Base-by-base conservation (phyloP, 2,797 vertebrate species). In the Danio aesculapii region DNA sequence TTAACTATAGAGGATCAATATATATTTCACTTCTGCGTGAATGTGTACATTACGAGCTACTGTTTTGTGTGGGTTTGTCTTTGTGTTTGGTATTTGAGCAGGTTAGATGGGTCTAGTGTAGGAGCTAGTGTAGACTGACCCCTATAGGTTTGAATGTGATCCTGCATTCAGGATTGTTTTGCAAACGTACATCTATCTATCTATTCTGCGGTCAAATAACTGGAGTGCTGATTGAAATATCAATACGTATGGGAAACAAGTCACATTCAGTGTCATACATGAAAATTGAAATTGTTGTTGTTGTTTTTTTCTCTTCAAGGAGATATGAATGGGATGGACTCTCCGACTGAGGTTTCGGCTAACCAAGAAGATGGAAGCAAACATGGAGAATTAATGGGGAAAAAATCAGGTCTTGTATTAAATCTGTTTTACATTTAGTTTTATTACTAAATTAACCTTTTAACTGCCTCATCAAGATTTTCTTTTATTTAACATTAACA, bases 91-190 rank as follows among this genome's bases (percentile, higher is more conserved):
- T 66, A 11, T 61, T 47, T 19, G 50, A 73, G 46, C 3, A 8
- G 66, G 64, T 17, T 50, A 19, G 14, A 43, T 43, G 71, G 47
- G 57, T 21, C 63, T 72, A 41, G 77, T 17, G 50, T 30, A 30
- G 30, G 30, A 76, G 75, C 81, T 49, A 76, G 84, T 72, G 81
- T 55, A 86, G 84, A 78, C 81, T 87, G 86, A 87, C 86, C 86
- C 84, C 84, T 86, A 71, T 84, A 79, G 86, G 84, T 75, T 81
- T 68, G 64, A 81, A 84, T 73, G 17, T 43, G 66, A 62, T 83
- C 46, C 74, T 81, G 70, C 79, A 83, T 55, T 73, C 19, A 67
- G 8, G 12, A 53, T 12, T 16, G 55, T 67, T 71, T 19, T 71
- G 61, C 81, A 67, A 61, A 75, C 46, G 57, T 55, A 6, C 41